phyloP scores from a whole-genome alignment of 2,888 invertebrate genomes.

The Lasioglossum oenotherae region DNA sequence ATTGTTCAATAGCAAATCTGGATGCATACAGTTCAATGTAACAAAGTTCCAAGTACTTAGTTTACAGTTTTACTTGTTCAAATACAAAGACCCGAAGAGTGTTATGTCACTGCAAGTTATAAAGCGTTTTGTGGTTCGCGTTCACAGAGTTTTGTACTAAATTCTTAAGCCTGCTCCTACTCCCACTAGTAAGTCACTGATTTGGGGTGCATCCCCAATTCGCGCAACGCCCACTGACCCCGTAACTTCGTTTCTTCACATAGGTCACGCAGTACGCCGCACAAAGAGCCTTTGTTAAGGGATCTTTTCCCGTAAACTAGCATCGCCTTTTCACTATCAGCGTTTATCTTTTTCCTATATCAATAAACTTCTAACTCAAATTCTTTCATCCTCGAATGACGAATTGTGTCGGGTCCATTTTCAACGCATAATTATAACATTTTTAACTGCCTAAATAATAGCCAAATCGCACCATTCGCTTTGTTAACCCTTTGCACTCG shows the following conservation, averaged over 20 bases:
- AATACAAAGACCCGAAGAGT: neutral
- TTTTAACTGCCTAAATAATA: neutral
- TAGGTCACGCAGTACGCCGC: neutral
- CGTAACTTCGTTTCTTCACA: conserved; percentile 3
- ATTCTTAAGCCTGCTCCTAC: neutral
- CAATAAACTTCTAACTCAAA: neutral
- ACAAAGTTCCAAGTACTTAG: neutral
- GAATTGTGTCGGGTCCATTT: neutral
- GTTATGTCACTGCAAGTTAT: neutral
- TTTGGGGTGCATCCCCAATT: neutral
- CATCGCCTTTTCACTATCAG: neutral
- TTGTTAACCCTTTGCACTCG: too few relatives aligned
- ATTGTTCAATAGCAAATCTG: neutral
- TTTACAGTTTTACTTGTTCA: neutral
- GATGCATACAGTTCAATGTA: neutral
- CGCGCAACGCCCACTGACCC: neutral
- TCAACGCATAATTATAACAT: neutral
- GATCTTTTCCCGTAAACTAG: neutral
- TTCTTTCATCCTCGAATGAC: neutral
- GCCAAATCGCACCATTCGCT: too few relatives aligned
- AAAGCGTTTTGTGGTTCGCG: neutral
- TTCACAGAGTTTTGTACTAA: neutral
- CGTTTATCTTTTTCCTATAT: neutral
- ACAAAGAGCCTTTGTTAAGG: neutral
- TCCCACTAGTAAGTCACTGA: neutral